These are phyloP conservation scores for Falco biarmicus DNA, from an alignment of 2,797 vertebrate species.

Conservation along the genomic window DNA sequence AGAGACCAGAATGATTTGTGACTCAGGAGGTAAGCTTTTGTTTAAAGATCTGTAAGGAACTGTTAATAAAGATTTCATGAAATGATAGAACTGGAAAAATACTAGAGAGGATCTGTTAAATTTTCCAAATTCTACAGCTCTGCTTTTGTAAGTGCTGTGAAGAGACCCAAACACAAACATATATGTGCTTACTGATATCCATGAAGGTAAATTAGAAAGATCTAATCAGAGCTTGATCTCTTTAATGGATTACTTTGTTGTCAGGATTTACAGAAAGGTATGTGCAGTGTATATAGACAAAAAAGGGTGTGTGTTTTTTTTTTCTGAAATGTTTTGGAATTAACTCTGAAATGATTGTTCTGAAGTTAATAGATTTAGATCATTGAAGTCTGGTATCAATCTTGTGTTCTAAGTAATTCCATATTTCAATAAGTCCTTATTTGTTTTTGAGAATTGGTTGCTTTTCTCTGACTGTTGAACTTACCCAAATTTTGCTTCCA, in stretches of 20 bases:
- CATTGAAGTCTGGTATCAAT: not conserved
- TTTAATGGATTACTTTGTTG: not conserved
- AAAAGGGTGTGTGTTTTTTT: not conserved
- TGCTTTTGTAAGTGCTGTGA: not conserved
- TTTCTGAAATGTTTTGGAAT: not conserved
- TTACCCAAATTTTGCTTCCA: not conserved
- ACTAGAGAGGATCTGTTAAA: not conserved
- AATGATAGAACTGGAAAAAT: not conserved
- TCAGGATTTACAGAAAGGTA: not conserved
- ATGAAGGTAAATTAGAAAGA: not conserved
- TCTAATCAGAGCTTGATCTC: not conserved
- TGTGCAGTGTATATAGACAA: fast-evolving
- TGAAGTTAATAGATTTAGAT: not conserved
- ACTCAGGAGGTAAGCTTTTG: not conserved
- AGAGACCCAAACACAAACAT: not conserved
- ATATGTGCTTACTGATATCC: not conserved
- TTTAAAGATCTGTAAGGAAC: not conserved
- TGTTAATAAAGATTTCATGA: not conserved
- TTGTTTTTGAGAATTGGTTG: not conserved
- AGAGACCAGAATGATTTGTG: not conserved
- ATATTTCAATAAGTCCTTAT: not conserved
- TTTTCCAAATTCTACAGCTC: not conserved
- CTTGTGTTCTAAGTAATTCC: not conserved
- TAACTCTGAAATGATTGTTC: not conserved
- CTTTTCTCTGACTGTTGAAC: not conserved